Percentiles rank a stretch among this genome's conserved stretches.
Evolutionary conservation across 1,140 invertebrate species (phyloP).

Genomic region (Drosophila pruinosa): DNA sequence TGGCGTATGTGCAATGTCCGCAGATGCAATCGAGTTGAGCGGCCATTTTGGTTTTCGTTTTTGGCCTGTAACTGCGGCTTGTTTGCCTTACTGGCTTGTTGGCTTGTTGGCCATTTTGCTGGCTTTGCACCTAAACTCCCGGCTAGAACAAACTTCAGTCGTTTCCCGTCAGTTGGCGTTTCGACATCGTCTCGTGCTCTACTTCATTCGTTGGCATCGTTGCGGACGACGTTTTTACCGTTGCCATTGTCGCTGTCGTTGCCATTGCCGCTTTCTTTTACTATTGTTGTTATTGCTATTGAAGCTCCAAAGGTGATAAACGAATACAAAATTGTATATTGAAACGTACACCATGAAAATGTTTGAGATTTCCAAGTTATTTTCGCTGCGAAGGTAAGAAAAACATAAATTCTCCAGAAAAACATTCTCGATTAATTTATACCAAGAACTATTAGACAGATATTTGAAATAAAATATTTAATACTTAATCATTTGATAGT

Average conservation of each 20-base stretch:
- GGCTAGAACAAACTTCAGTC: conserved; percentile 52
- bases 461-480: neutral
- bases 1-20: conserved; percentile 65
- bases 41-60: conserved; percentile 18
- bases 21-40: conserved; percentile 42
- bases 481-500: no score
- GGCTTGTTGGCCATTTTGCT: conserved; percentile 35
- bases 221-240: conserved; percentile 9
- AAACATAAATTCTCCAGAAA: neutral
- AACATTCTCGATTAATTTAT: neutral
- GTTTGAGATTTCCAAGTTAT: conserved; percentile 79
- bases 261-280: conserved; percentile 12
- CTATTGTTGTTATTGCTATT: conserved; percentile 6
- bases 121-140: conserved; percentile 8
- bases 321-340: conserved; percentile 29
- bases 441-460: neutral
- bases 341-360: conserved; percentile 60
- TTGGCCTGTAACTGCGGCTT: neutral
- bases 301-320: conserved; percentile 24
- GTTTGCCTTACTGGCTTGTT: conserved; percentile 2
- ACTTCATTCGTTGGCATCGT: conserved; percentile 13
- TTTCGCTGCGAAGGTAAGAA: conserved; percentile 75
- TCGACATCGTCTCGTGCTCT: conserved; percentile 58
- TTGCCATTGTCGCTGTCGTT: conserved; percentile 1
- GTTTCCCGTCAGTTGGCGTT: conserved; percentile 62